These are phyloP conservation scores for Stegastes partitus DNA, from an alignment of 2,113 vertebrate genomes.

Conservation along the genomic window DNA sequence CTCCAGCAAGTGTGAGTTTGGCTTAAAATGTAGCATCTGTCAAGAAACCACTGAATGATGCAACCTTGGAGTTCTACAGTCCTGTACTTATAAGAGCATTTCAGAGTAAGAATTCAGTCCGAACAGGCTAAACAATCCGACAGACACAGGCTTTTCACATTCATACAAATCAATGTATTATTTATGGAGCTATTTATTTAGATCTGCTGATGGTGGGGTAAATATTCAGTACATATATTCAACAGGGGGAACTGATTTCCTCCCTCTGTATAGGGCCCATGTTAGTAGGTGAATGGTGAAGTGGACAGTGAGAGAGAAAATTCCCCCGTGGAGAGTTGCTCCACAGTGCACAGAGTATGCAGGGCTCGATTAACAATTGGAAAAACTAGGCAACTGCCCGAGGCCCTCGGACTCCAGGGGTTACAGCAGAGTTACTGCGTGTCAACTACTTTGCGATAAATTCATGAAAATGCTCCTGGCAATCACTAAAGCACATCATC, in stretches of 20 bases:
- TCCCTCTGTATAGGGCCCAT: background rate
- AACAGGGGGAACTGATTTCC: background rate
- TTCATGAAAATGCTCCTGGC: background rate
- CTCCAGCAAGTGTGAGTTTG: no score
- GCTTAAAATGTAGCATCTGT: background rate
- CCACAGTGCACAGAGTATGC: no score
- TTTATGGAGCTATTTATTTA: background rate
- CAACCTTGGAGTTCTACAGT: background rate
- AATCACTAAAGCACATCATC: background rate
- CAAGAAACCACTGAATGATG: conserved; percentile 6
- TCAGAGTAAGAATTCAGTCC: no score
- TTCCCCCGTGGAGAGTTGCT: background rate
- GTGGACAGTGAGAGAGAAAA: conserved; percentile 1
- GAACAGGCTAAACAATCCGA: no score
- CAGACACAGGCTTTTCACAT: no score
- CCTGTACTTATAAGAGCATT: background rate
- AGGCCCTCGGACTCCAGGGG: background rate
- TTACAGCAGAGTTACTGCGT: background rate
- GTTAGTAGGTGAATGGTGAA: background rate
- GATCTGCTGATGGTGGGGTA: background rate
- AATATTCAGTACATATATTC: background rate
- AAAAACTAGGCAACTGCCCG: background rate
- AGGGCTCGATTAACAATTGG: background rate
- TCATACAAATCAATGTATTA: no score
- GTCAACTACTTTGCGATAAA: background rate